phyloP scores from a whole-genome alignment of 2,888 invertebrate species.

The Archips crataeganus region DNA sequence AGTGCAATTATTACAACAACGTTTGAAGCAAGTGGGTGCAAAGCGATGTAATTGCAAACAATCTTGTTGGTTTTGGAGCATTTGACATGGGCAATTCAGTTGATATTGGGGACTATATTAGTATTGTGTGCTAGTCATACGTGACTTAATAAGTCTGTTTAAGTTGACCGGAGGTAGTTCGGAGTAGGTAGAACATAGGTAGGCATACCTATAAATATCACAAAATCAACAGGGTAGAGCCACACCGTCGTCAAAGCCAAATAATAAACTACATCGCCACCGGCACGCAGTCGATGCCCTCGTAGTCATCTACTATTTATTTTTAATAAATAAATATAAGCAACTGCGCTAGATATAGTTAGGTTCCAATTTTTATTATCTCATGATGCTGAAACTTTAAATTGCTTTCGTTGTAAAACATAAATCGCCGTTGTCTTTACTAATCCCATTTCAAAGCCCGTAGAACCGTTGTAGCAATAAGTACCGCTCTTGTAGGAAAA shows the following conservation, averaged over 20 bases:
- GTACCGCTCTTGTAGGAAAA: constrained; percentile 14
- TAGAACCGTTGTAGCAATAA: constrained; percentile 15
- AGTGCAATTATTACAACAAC: neutral
- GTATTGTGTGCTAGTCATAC: constrained; percentile 16
- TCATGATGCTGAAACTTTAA: neutral
- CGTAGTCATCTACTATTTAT: too few species aligned
- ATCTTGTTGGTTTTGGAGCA: constrained; percentile 23
- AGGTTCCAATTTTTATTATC: neutral
- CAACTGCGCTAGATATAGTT: neutral
- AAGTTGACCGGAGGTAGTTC: too few species aligned
- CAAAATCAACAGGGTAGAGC: too few species aligned
- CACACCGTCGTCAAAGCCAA: too few species aligned
- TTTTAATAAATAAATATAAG: too few species aligned
- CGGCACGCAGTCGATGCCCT: too few species aligned
- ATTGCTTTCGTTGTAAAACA: constrained; percentile 20
- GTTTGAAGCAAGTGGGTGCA: constrained; percentile 18
- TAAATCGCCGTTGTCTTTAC: constrained; percentile 23
- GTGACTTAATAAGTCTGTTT: constrained; percentile 18
- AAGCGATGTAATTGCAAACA: constrained; percentile 30
- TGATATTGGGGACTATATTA: constrained; percentile 29
- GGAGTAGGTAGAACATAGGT: too few species aligned
- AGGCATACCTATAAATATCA: too few species aligned
- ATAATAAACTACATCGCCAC: too few species aligned
- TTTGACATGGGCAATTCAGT: constrained; percentile 21
- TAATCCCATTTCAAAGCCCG: neutral